phyloP scores from a whole-genome alignment of 2,888 invertebrate species.

The Plemyria rubiginata region DNA sequence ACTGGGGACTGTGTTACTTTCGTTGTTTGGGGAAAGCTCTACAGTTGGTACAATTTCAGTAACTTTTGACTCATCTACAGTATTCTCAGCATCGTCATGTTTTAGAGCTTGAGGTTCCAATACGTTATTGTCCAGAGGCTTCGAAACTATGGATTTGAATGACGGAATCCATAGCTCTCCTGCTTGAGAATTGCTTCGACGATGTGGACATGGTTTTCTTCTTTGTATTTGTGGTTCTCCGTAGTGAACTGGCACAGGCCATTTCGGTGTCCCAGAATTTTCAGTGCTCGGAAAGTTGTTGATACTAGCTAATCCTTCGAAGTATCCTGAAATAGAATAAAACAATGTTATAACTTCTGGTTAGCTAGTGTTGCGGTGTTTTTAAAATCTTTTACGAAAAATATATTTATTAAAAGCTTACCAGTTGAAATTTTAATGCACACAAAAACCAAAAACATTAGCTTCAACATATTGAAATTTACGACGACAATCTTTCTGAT shows the following conservation, averaged over 20 bases:
- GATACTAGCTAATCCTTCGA: conserved; percentile 24
- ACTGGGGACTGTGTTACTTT: background rate
- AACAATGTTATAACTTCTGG: background rate
- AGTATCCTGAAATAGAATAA: conserved; percentile 25
- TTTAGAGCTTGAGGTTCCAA: conserved; percentile 35
- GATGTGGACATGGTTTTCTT: conserved; percentile 44
- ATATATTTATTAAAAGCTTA: conserved; percentile 11
- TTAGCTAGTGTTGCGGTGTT: no score
- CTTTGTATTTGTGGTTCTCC: conserved; percentile 12
- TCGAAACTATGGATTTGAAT: conserved; percentile 20
- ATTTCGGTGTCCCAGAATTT: conserved; percentile 3
- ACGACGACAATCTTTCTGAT: conserved; percentile 17
- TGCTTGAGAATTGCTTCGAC: conserved; percentile 25
- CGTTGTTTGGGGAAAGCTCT: background rate
- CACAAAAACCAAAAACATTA: conserved; percentile 24
- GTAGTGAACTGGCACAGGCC: conserved; percentile 16
- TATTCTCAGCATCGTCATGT: conserved; percentile 15
- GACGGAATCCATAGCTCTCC: conserved; percentile 33
- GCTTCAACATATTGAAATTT: conserved; percentile 31
- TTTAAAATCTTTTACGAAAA: no score
- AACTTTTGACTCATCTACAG: conserved; percentile 1
- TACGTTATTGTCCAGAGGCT: conserved; percentile 27
- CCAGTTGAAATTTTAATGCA: conserved; percentile 32
- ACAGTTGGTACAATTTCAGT: background rate
- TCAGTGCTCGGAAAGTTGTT: conserved; percentile 12